Evolutionary conservation across 2,797 vertebrate species (phyloP), one percentile per base, ranked within the genome.

Genomic region (Vultur gryphus): DNA sequence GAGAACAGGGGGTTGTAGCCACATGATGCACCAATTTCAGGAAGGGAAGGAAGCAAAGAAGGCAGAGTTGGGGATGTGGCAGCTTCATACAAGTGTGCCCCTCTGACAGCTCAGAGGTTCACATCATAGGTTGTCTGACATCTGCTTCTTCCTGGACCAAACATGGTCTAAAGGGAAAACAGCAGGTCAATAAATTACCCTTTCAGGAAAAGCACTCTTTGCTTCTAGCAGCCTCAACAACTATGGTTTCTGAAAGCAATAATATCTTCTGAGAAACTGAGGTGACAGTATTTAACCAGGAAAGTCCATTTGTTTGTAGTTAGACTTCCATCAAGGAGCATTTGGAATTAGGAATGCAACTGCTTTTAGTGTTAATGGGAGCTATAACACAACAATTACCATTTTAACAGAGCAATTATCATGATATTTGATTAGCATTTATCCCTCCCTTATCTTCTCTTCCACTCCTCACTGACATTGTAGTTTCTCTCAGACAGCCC

Each of bases 341-440:
- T 76, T 80, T 73, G 41, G 39, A 93, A 65, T 91, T 86, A 66
- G 17, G 69, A 87, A 49, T 62, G 48, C 52, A 61, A 51, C 37
- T 43, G 31, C 46, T 89, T 20, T 67, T 78, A 58, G 12, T 48
- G 31, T 86, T 95, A 95, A 82, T 87, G 33, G 61, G 29, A 89
- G 43, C 39, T 80, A 17, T 87, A 69, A 86, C 46, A 87, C 31
- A 87, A 35, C 54, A 85, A 51, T 95, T 87, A 76, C 6, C 10
- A 51, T 77, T 73, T 31, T 77, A 94, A 64, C 48, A 64, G 44
- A 82, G 46, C 46, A 85, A n/a, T 91, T 89, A 80, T 49, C 15
- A 21, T 75, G 35, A 62, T 87, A 94, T 25, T 84, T 96, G 57
- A 93, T 88, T 43, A 95, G 54, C 39, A n/a, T 87, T 97, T 95